Conservation (phyloP, 2,113 vertebrate genomes). For the Salvator merianae region DNA sequence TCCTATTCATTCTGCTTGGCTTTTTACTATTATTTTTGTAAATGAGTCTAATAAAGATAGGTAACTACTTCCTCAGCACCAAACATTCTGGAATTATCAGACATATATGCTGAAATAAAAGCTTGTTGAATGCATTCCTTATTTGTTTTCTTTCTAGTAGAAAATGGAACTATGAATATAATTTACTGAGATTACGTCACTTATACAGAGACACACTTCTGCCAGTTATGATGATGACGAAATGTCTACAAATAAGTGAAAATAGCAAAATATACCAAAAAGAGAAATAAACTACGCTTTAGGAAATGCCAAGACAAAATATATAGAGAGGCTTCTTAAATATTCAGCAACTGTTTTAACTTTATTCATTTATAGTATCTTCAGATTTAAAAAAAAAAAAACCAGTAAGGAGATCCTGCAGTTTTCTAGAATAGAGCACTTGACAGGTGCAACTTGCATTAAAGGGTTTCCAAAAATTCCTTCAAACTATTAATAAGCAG, state of each 20-base stretch:
- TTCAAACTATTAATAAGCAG: too few relatives aligned
- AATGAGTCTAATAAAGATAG: neutral
- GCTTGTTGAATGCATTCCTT: neutral
- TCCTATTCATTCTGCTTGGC: neutral
- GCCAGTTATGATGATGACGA: neutral
- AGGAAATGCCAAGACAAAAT: neutral
- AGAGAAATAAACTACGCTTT: conserved; percentile 36
- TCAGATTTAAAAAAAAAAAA: conserved; percentile 32
- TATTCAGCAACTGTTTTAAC: neutral
- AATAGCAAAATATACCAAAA: neutral
- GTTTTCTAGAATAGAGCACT: too few relatives aligned
- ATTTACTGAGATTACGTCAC: neutral
- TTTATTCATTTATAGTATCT: conserved; percentile 34
- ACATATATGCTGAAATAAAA: neutral
- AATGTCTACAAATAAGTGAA: neutral
- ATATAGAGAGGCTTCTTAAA: neutral
- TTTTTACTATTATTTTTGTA: neutral
- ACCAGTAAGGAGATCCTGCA: neutral
- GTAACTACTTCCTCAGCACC: neutral
- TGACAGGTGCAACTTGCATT: too few relatives aligned
- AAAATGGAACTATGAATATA: neutral
- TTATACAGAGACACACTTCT: neutral
- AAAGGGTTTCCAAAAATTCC: too few relatives aligned
- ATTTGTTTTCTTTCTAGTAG: neutral
- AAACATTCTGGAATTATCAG: neutral